These are phyloP conservation scores for Leptinotarsa rubiginosa DNA, from an alignment of 2,888 invertebrate species.

Conservation along the genomic window DNA sequence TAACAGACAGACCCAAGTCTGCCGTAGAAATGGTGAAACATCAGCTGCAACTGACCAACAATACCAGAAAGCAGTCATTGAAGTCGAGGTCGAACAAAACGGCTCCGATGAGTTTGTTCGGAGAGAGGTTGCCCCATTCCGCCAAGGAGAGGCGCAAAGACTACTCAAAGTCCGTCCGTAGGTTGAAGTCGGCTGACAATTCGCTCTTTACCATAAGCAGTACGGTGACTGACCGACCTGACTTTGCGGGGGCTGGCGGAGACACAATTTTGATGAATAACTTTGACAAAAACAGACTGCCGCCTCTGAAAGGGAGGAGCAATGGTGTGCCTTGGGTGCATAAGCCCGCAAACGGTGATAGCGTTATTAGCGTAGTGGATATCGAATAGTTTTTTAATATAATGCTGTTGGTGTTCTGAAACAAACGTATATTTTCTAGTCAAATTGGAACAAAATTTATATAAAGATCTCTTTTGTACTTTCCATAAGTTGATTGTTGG, in stretches of 20 bases:
- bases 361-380: conserved; percentile 49
- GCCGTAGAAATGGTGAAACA: conserved; percentile 62
- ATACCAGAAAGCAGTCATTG: conserved; percentile 45
- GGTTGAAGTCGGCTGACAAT: conserved; percentile 60
- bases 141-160: conserved; percentile 42
- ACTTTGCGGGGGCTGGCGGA: conserved; percentile 47
- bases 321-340: conserved; percentile 42
- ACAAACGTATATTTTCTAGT: conserved; percentile 41
- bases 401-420: conserved; percentile 23
- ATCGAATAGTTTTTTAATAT: conserved; percentile 43
- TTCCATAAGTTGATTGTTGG: conserved; percentile 33
- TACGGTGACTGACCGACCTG: conserved; percentile 46
- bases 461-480: conserved; percentile 40
- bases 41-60: conserved; percentile 57
- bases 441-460: conserved; percentile 32
- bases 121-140: conserved; percentile 42
- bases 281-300: conserved; percentile 28
- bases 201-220: conserved; percentile 50
- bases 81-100: conserved; percentile 60
- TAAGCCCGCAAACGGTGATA: conserved; percentile 41
- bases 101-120: conserved; percentile 55
- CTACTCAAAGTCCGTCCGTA: conserved; percentile 47
- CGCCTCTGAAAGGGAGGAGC: conserved; percentile 26
- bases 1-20: conserved; percentile 60
- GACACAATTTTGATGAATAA: conserved; percentile 42